Evolutionary conservation across 53 echinoderm and acorn worm species (phyloP), one percentile per base, ranked within the genome.

Genomic region (Crossaster papposus): DNA sequence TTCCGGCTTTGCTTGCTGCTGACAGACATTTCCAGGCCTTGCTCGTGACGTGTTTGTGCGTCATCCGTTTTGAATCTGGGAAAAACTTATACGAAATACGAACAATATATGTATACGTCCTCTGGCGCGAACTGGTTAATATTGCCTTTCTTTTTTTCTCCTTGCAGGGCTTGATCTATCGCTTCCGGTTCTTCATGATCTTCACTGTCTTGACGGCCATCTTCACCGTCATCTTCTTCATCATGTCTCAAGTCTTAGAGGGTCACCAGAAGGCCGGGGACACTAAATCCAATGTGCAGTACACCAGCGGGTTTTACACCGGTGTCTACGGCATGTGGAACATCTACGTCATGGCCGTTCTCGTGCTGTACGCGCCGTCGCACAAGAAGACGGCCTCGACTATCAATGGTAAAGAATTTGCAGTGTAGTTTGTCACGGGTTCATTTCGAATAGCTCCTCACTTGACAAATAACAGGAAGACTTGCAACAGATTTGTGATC

Each of bases 291-390:
- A 80, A 64, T 52, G 72, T 99, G 31, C 96, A 96, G 83, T 94
- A 93, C 83, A 99, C 93, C 94, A 99, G 99, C 65, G 99, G 93
- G 50, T 98, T 99, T 92, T 99, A 96, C 74, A 99, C 99, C 1
- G 99, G 99, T 3, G 96, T 99, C 32, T 99, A 99, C 63, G 99
- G 99, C 53, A 96, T 99, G 93, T 99, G 99, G 99, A 99, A 99
- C 62, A 91, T 99, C 91, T 99, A 99, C 31, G 99, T 99, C 65
- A 14, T 96, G 83, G 99, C 99, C 11, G 95, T 95, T 0, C 93
- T 99, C 68, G 90, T 94, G 58, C 92, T 99, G 54, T 99, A 99
- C 70, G 96, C 99, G 9, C 99, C 99, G 0, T 99, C 99, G 14
- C 99, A 99, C 88, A 99, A 99, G 91, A 78, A 90, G 58, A 92